Percentiles rank a stretch among this genome's conserved stretches.
Evolutionary conservation across 2,797 vertebrate species (phyloP).

Genomic region (Intellagama lesueurii): DNA sequence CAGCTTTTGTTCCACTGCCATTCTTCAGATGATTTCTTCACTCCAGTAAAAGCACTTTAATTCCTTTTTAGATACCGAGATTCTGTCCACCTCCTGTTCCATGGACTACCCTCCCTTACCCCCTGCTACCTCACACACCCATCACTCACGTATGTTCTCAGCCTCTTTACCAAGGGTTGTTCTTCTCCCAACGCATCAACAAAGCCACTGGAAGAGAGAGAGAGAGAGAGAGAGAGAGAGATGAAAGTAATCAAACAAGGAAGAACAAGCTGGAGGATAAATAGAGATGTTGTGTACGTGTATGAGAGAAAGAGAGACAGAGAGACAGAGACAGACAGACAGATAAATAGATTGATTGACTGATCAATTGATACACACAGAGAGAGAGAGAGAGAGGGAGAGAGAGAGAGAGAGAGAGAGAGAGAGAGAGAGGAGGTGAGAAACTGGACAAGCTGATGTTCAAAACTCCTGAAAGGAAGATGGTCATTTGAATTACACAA

Average conservation of each 20-base stretch:
- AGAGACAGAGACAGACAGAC: not conserved
- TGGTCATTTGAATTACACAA: too few relatives aligned
- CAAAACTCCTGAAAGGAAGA: not conserved
- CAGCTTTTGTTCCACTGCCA: conserved; percentile 80
- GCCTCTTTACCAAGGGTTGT: conserved; percentile 72
- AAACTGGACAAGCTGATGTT: not conserved
- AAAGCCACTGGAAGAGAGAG: conserved; percentile 62
- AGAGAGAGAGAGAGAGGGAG: not conserved
- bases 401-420: not conserved
- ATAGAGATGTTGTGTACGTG: not conserved
- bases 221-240: not conserved
- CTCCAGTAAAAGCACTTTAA: conserved; percentile 83
- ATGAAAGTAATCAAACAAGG: not conserved
- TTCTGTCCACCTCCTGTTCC: conserved; percentile 76
- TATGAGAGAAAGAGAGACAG: not conserved
- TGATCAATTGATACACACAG: not conserved
- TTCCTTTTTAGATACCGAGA: conserved; percentile 86
- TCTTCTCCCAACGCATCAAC: conserved; percentile 65
- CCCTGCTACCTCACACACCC: conserved; percentile 56
- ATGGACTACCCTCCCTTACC: conserved; percentile 57
- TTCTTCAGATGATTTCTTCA: conserved; percentile 86
- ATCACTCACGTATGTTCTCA: conserved; percentile 73
- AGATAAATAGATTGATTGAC: not conserved
- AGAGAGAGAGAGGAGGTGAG: not conserved
- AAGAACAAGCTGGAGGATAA: not conserved